Percentiles rank a stretch among this genome's conserved stretches.
Conservation (phyloP, 2,113 vertebrate species). For the Riparia riparia region DNA sequence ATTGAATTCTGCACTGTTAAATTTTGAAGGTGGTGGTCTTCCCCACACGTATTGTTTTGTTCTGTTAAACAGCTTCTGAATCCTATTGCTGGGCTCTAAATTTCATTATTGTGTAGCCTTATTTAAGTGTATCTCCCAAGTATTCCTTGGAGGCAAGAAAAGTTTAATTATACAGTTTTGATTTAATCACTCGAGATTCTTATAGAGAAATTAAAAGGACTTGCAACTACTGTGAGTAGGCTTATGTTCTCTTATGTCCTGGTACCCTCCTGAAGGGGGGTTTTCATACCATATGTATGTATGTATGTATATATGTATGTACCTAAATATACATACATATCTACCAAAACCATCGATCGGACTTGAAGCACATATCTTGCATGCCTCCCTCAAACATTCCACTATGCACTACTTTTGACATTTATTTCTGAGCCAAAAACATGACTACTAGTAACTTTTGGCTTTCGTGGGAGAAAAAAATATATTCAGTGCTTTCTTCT, state of each 20-base stretch:
- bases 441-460: not conserved
- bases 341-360: not conserved
- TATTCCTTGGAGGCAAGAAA: not conserved
- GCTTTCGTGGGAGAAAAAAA: not conserved
- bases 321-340: not conserved
- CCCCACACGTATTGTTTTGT: fast-evolving
- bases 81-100: not conserved
- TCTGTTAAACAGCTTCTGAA: not conserved
- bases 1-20: not conserved
- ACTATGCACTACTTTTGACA: not conserved
- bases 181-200: not conserved
- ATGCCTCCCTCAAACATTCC: not conserved
- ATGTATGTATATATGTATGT: too few species aligned
- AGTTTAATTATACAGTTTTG: not conserved
- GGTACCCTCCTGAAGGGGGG: too few species aligned
- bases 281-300: too few species aligned
- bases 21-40: not conserved
- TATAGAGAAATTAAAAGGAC: not conserved
- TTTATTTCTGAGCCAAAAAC: not conserved
- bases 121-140: not conserved
- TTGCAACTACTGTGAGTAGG: not conserved
- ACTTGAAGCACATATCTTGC: not conserved
- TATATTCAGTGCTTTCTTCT: not conserved
- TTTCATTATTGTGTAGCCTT: not conserved
- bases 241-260: not conserved